phyloP scores from a whole-genome alignment of 2,888 invertebrate genomes.

The Cotesia congregata region DNA sequence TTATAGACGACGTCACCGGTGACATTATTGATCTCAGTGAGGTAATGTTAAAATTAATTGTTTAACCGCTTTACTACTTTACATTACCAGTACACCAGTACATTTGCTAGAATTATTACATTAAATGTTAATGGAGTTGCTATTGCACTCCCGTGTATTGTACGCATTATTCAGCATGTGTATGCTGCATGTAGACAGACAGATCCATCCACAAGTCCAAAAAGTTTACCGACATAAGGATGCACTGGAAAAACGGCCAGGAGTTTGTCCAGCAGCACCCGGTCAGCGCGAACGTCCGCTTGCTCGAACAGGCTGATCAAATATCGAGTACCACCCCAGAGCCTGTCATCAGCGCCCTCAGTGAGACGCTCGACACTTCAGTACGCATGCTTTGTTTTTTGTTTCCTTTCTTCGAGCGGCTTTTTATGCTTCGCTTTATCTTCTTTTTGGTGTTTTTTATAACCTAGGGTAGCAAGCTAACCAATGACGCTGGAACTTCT shows the following conservation, averaged over 20 bases:
- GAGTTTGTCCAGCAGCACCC: conserved; percentile 63
- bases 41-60: conserved; percentile 69
- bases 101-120: conserved; percentile 12
- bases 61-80: conserved; percentile 26
- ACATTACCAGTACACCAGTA: conserved; percentile 17
- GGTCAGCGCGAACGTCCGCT: conserved; percentile 64
- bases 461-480: neutral
- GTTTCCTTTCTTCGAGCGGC: neutral
- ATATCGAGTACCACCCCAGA: conserved; percentile 65
- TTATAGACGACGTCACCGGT: conserved; percentile 88
- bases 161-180: conserved; percentile 62
- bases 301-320: conserved; percentile 65
- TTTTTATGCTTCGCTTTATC: neutral
- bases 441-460: neutral
- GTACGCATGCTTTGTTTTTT: conserved; percentile 67
- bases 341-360: conserved; percentile 61
- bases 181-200: conserved; percentile 69
- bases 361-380: conserved; percentile 61
- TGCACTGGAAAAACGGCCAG: conserved; percentile 67
- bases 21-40: conserved; percentile 89
- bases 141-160: conserved; percentile 27
- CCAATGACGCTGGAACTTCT: neutral
- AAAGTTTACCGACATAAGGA: conserved; percentile 27
- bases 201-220: conserved; percentile 59
- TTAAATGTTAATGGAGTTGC: conserved; percentile 15